phyloP scores from a whole-genome alignment of 2,888 invertebrate genomes.

The Parasteatoda lunata region DNA sequence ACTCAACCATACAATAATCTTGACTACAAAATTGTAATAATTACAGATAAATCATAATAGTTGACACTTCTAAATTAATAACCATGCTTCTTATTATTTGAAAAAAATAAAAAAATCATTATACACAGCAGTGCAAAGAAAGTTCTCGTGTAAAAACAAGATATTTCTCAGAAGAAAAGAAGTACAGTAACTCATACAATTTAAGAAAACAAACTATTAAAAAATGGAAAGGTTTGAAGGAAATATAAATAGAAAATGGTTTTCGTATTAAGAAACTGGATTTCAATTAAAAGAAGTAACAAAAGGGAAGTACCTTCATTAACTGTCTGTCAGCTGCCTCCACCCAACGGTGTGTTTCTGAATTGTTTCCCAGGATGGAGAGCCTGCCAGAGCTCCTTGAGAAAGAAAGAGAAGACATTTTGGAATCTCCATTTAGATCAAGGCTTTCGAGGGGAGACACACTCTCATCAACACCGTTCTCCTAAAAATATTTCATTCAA shows the following conservation, averaged over 20 bases:
- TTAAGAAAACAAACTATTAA: too few species aligned
- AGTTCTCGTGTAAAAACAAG: too few species aligned
- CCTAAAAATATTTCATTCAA: slow-evolving; percentile 20
- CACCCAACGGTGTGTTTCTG: slow-evolving; percentile 80
- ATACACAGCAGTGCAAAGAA: too few species aligned
- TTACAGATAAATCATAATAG: too few species aligned
- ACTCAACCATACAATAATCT: too few species aligned
- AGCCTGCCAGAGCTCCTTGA: slow-evolving; percentile 81
- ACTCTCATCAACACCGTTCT: slow-evolving; percentile 35
- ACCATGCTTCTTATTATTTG: too few species aligned
- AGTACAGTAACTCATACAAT: too few species aligned
- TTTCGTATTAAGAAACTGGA: neutral
- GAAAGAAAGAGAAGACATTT: slow-evolving; percentile 71
- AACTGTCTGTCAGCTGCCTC: slow-evolving; percentile 84
- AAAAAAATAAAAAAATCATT: too few species aligned
- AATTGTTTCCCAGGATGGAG: slow-evolving; percentile 87
- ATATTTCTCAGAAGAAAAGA: too few species aligned
- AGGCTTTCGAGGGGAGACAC: slow-evolving; percentile 29
- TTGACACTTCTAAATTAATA: too few species aligned
- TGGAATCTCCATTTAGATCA: slow-evolving; percentile 54
- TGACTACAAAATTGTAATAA: too few species aligned
- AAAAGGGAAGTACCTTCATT: slow-evolving; percentile 41
- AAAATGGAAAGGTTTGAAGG: too few species aligned
- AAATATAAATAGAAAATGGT: neutral
- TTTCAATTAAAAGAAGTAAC: neutral